phyloP scores from a whole-genome alignment of 2,797 vertebrate species.

The Chiloscyllium punctatum region DNA sequence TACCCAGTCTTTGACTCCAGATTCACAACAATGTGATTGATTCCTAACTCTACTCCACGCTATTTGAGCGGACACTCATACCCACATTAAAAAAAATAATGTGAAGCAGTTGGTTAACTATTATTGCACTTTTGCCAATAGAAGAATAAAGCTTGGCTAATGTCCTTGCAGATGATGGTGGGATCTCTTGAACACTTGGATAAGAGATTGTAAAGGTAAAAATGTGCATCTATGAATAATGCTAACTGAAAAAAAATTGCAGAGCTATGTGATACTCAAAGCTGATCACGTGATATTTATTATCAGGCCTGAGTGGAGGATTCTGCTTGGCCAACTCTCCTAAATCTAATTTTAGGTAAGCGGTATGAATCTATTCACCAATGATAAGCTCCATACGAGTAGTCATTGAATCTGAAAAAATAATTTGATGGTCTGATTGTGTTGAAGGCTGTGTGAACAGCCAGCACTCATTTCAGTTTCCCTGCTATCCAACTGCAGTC shows the following conservation, averaged over 20 bases:
- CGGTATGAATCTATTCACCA: not conserved
- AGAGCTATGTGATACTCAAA: not conserved
- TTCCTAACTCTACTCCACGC: too few species aligned
- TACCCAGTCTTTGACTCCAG: too few species aligned
- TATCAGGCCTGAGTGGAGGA: not conserved
- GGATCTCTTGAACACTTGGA: not conserved
- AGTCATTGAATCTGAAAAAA: not conserved
- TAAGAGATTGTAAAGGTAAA: not conserved
- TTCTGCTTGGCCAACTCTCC: not conserved
- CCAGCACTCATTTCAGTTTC: not conserved
- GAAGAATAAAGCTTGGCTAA: not conserved
- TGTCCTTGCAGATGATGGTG: not conserved
- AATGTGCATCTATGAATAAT: not conserved
- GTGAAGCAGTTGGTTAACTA: not conserved
- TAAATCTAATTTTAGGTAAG: not conserved
- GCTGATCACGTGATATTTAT: not conserved
- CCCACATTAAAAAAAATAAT: not conserved
- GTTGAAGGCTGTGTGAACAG: not conserved
- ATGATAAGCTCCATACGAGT: not conserved
- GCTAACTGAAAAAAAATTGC: not conserved
- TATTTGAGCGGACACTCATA: too few species aligned
- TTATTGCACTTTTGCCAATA: not conserved
- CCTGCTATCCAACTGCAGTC: not conserved
- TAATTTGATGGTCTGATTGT: not conserved
- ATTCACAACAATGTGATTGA: too few species aligned